Percentiles rank a stretch among this genome's conserved stretches.
These are phyloP conservation scores for Agapostemon virescens DNA, from an alignment of 2,888 invertebrate species.

Conservation along the genomic window DNA sequence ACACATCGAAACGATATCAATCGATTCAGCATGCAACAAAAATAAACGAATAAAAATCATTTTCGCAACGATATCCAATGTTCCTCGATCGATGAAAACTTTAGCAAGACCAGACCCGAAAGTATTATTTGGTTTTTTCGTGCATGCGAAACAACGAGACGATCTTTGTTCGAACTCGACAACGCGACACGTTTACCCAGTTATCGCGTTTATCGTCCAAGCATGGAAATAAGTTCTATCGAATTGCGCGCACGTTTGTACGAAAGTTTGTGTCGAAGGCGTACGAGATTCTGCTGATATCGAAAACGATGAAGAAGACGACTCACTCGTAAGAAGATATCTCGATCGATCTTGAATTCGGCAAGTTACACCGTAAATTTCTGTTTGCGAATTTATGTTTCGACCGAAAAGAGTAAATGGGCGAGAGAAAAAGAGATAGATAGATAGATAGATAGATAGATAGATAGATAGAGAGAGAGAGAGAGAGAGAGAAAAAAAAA, in stretches of 20 bases:
- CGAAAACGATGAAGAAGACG: background rate
- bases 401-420: too few species aligned
- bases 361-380: too few species aligned
- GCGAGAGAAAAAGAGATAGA: too few species aligned
- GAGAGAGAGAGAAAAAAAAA: background rate
- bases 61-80: background rate
- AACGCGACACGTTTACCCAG: conserved; percentile 19
- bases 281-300: conserved; percentile 14
- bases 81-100: conserved; percentile 1
- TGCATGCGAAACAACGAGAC: conserved; percentile 35
- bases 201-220: conserved; percentile 64
- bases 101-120: conserved; percentile 14
- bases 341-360: conserved; percentile 1
- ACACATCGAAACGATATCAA: conserved; percentile 20
- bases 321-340: conserved; percentile 3
- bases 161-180: conserved; percentile 8
- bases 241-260: conserved; percentile 31
- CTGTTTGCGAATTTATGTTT: too few species aligned
- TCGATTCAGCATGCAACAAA: conserved; percentile 42
- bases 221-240: conserved; percentile 72
- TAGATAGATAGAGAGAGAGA: too few species aligned
- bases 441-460: too few species aligned
- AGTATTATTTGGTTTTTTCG: conserved; percentile 18
- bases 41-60: conserved; percentile 20
- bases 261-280: conserved; percentile 19